These are phyloP conservation scores for Tragelaphus oryx DNA, from an alignment of 2,797 vertebrate genomes.

Conservation along the genomic window DNA sequence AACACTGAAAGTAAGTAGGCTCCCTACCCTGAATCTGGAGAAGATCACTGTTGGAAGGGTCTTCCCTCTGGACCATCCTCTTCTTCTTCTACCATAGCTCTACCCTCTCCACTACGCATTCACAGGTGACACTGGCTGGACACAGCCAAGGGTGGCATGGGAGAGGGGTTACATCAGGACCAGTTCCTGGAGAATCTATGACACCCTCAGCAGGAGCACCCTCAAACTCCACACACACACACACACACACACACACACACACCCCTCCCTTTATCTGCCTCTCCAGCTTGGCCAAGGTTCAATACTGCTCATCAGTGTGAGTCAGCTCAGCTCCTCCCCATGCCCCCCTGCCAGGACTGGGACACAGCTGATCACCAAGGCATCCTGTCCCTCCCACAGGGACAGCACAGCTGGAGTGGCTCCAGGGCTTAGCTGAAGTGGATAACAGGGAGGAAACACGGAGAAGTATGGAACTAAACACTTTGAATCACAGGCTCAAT, in stretches of 20 bases:
- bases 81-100: background rate
- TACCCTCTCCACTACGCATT: background rate
- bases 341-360: background rate
- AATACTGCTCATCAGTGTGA: conserved; percentile 27
- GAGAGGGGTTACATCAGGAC: background rate
- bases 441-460: background rate
- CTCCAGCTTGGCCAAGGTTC: conserved; percentile 22
- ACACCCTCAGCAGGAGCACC: background rate
- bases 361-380: background rate
- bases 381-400: conserved; percentile 13
- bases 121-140: background rate
- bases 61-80: background rate
- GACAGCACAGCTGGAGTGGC: background rate
- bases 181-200: background rate
- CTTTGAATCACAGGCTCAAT: background rate
- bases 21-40: background rate
- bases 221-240: background rate
- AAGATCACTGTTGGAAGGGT: background rate
- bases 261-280: background rate
- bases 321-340: background rate
- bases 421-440: background rate
- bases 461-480: background rate
- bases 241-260: too few species aligned
- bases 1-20: background rate
- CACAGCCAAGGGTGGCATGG: background rate